phyloP scores from a whole-genome alignment of 2,113 vertebrate species.

The Muscicapa adusta region DNA sequence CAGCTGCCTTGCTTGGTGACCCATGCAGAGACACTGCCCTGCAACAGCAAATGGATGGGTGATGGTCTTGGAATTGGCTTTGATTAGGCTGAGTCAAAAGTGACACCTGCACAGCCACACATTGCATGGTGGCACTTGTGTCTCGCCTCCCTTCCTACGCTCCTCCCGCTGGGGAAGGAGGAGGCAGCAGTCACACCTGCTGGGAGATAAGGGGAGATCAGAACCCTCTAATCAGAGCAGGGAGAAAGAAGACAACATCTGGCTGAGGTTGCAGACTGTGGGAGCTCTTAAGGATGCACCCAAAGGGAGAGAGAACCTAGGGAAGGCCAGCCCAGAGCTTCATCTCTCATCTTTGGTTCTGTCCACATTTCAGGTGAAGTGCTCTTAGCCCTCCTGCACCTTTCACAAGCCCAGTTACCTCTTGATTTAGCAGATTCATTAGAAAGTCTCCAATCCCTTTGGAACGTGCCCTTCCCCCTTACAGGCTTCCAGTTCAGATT shows the following conservation, averaged over 20 bases:
- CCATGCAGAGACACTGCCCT: neutral
- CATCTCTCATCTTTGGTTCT: neutral
- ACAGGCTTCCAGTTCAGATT: neutral
- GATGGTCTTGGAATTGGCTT: neutral
- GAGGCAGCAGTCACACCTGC: neutral
- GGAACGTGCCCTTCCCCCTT: neutral
- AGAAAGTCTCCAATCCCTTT: neutral
- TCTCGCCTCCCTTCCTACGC: rapidly evolving
- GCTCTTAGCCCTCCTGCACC: neutral
- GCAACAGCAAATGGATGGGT: neutral
- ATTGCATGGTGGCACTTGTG: rapidly evolving
- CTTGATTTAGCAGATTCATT: neutral
- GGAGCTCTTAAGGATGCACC: neutral
- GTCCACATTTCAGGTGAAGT: neutral
- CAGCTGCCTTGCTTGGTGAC: neutral
- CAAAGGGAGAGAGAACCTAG: neutral
- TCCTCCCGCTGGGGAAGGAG: neutral
- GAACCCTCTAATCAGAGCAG: neutral
- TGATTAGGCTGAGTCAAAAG: neutral
- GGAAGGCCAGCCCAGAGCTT: neutral
- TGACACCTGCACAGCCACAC: neutral
- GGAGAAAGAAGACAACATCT: neutral
- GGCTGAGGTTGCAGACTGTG: neutral
- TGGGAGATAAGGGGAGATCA: neutral
- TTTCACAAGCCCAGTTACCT: neutral